These are phyloP conservation scores for Rhyzopertha dominica DNA, from an alignment of 1,140 invertebrate genomes.

Conservation along the genomic window DNA sequence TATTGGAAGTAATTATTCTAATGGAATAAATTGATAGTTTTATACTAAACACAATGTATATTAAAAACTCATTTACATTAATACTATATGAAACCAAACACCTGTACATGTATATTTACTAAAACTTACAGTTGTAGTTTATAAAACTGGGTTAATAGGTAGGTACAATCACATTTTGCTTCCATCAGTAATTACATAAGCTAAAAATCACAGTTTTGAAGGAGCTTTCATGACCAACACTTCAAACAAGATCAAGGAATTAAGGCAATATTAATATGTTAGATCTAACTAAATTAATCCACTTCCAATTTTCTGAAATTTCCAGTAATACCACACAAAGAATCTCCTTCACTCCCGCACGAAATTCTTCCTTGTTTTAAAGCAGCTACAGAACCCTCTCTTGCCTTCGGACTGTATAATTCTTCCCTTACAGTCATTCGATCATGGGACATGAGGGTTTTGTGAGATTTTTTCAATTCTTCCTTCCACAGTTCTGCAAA, in stretches of 20 bases:
- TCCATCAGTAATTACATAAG: no score
- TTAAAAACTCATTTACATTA: no score
- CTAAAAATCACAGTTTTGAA: no score
- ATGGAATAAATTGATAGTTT: no score
- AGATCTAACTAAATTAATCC: constrained; percentile 49
- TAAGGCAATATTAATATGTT: not conserved
- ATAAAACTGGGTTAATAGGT: no score
- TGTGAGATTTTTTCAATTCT: constrained; percentile 48
- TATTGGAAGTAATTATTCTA: no score
- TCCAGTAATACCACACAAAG: constrained; percentile 63
- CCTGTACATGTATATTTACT: no score
- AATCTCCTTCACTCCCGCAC: constrained; percentile 55
- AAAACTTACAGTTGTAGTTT: no score
- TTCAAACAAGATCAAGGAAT: not conserved
- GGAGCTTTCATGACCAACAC: no score
- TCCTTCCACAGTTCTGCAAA: constrained; percentile 46
- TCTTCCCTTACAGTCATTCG: constrained; percentile 51
- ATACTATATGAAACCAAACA: no score
- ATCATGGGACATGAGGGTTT: constrained; percentile 48
- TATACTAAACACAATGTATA: no score
- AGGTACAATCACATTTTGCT: no score
- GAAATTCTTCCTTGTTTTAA: constrained; percentile 51
- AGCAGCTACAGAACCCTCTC: constrained; percentile 67
- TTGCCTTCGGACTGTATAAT: constrained; percentile 46
- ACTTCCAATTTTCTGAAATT: constrained; percentile 76